Conservation (phyloP, 2,888 invertebrate genomes). For the Erannis defoliaria region DNA sequence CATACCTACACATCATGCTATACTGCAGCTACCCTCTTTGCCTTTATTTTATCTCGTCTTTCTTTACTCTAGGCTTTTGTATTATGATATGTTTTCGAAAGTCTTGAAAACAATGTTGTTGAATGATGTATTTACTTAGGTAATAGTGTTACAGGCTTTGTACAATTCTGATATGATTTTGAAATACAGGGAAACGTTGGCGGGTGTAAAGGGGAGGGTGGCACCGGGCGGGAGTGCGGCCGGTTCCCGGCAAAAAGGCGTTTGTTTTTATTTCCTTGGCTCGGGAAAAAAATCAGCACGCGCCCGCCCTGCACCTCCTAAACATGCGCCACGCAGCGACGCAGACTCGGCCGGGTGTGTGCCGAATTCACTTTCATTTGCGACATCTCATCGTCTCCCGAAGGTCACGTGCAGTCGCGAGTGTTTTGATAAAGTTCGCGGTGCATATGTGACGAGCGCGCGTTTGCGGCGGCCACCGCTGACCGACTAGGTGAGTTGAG, state of each 20-base stretch:
- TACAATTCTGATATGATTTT: background rate
- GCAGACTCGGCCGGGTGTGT: conserved; percentile 83
- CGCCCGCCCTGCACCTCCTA: conserved; percentile 86
- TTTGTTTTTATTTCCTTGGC: conserved; percentile 86
- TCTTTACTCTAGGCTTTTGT: background rate
- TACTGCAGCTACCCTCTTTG: conserved; percentile 72
- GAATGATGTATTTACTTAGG: no score
- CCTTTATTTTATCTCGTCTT: conserved; percentile 30
- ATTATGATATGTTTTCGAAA: background rate
- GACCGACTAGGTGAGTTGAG: conserved; percentile 81
- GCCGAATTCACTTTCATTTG: conserved; percentile 87
- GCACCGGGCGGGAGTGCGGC: conserved; percentile 56
- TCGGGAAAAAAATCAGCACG: conserved; percentile 83
- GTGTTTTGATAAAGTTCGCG: conserved; percentile 51
- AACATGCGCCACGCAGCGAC: conserved; percentile 87
- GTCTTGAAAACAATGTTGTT: background rate
- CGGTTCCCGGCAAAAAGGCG: conserved; percentile 81
- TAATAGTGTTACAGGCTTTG: background rate
- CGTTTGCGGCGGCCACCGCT: conserved; percentile 78
- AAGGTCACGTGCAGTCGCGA: conserved; percentile 82
- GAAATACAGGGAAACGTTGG: background rate
- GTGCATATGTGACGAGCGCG: conserved; percentile 71
- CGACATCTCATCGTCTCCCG: conserved; percentile 83
- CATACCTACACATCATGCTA: conserved; percentile 68
- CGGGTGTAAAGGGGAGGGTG: conserved; percentile 19